Evolutionary conservation across 2,888 invertebrate genomes (phyloP), one percentile per base, ranked within the genome.

Genomic region (Agrenia bidenticulata): DNA sequence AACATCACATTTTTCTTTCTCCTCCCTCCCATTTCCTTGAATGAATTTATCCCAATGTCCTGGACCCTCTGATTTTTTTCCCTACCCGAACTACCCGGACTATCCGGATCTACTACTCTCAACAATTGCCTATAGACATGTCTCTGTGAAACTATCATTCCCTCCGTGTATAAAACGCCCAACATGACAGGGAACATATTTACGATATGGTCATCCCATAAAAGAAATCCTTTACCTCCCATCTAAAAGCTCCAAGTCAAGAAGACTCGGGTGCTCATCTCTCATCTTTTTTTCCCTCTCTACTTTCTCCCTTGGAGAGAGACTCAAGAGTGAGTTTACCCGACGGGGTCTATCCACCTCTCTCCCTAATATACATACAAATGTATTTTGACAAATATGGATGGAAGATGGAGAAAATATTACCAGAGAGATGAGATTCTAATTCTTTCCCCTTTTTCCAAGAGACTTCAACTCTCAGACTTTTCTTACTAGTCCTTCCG

Each of bases 331-430:
- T 32, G 11, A 11, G 4, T 32, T 4, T 11, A 32, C 32, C 11
- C 4, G 32, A 32, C 11, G 11, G 4, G 32, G 32, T 11, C 32
- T 11, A 32, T 32, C 32, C 32, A 32, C 21, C 51, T 13, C 17
- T 19, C 45, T 4, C 9, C 17, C 45, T 19, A 45, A n/a, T 45
- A 45, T n/a, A n/a, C 45, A 51, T 13, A 51, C 21, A 51, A 51
- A 51, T 51, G 24, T 51, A 13, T 51, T 51, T 23, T 23, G 51
- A 51, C 51, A 51, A 51, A 45, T 45, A 45, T 32, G 51, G 51
- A 51, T 51, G 13, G 24, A 54, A 67, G 67, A 69, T 64, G 67
- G 70, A 70, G 67, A 67, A 69, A 67, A 70, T 70, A 67, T 70
- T 64, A 69, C 59, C 64, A 9, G 13, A 39, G 69, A 67, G 63